Evolutionary conservation across 2,113 vertebrate species (phyloP).

Genomic region (Monopterus albus): DNA sequence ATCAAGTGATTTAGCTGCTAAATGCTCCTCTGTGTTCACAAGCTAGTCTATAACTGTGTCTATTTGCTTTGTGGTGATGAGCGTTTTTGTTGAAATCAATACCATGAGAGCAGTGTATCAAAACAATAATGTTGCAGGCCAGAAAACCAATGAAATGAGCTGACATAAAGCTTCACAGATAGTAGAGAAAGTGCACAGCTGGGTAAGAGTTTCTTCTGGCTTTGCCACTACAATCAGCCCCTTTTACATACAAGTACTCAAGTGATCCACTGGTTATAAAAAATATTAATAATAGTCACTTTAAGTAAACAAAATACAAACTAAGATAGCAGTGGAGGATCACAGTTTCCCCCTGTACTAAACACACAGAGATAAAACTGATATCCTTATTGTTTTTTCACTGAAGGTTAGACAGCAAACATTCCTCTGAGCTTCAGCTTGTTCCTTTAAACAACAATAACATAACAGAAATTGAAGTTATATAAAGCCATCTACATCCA

Average conservation of each 20-base stretch:
- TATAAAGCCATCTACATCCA: not conserved
- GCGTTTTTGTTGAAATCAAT: not conserved
- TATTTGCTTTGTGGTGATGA: not conserved
- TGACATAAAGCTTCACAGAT: not conserved
- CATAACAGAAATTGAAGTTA: conserved; percentile 5
- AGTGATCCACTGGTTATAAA: not conserved
- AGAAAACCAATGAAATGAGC: not conserved
- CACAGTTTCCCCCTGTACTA: not conserved
- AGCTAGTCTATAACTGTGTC: not conserved
- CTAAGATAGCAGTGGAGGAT: not conserved
- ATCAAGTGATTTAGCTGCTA: not conserved
- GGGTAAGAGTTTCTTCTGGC: not conserved
- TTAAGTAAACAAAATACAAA: not conserved
- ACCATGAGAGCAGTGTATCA: too few species aligned
- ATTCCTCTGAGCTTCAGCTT: not conserved
- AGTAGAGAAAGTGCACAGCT: not conserved
- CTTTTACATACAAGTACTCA: not conserved
- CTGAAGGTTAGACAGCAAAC: not conserved
- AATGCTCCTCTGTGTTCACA: not conserved
- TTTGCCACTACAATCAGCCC: not conserved
- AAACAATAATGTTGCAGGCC: too few species aligned
- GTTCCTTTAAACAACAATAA: conserved; percentile 34
- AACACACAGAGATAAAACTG: not conserved
- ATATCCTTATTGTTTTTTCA: not conserved
- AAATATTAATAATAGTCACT: not conserved